These are phyloP conservation scores for Orchesellides sinensis DNA, from an alignment of 2,888 invertebrate genomes.

Conservation along the genomic window DNA sequence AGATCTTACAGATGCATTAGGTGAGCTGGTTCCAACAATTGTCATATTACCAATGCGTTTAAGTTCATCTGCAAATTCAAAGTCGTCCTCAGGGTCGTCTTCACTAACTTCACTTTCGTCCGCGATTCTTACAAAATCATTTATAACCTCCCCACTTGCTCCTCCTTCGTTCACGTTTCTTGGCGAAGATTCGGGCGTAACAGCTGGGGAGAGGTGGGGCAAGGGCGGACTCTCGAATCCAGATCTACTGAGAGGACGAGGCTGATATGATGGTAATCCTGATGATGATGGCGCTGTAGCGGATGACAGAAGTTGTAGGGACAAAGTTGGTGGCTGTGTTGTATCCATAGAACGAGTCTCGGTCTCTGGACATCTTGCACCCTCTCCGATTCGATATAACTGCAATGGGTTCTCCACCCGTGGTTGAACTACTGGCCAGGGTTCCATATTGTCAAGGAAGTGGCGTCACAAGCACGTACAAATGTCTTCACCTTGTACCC, in stretches of 20 bases:
- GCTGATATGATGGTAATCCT: not conserved
- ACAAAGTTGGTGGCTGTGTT: not conserved
- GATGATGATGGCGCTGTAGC: not conserved
- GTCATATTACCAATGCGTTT: no score
- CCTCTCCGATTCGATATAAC: not conserved
- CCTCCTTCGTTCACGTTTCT: not conserved
- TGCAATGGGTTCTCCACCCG: not conserved
- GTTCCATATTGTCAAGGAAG: not conserved
- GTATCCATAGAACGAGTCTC: not conserved
- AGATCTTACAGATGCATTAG: no score
- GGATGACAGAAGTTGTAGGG: not conserved
- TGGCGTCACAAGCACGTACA: slow-evolving; percentile 19
- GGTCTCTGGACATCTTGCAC: not conserved
- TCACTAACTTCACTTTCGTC: not conserved
- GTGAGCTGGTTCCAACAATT: no score
- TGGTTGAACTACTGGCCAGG: no score
- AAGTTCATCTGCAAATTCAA: slow-evolving; percentile 34
- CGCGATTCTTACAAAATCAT: not conserved
- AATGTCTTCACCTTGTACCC: not conserved
- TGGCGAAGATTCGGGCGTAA: slow-evolving; percentile 41
- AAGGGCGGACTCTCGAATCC: slow-evolving; percentile 59
- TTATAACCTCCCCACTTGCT: no score
- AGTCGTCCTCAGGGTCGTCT: slow-evolving; percentile 3
- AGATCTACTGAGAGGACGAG: slow-evolving; percentile 44
- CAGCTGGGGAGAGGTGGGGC: slow-evolving; percentile 59